Conservation (phyloP, 2,113 vertebrate genomes). For the Speoplatyrhinus poulsoni region DNA sequence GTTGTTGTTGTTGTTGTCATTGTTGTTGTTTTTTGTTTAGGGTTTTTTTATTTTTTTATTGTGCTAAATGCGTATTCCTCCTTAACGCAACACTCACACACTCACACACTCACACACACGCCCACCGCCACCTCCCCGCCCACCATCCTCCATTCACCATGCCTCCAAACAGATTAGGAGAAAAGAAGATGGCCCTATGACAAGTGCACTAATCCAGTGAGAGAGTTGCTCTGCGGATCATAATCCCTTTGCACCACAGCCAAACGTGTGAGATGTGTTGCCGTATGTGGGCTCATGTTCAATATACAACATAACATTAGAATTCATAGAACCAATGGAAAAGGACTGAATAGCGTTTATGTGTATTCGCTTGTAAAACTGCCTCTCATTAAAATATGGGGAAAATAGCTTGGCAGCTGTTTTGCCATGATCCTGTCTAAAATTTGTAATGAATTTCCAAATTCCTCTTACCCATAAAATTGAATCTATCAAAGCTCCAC, state of each 20-base stretch:
- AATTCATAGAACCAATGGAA: conserved; percentile 20
- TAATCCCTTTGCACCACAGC: conserved; percentile 52
- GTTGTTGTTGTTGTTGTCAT: background rate
- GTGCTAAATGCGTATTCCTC: conserved; percentile 1
- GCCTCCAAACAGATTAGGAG: conserved; percentile 41
- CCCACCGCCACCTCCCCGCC: background rate
- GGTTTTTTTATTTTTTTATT: conserved; percentile 1
- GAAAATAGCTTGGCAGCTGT: conserved; percentile 44
- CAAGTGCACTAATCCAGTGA: conserved; percentile 60
- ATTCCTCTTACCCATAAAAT: conserved; percentile 74
- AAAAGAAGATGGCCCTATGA: conserved; percentile 30
- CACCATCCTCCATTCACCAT: conserved; percentile 22
- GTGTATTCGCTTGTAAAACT: conserved; percentile 6
- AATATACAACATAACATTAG: conserved; percentile 9
- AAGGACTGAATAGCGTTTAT: conserved; percentile 1
- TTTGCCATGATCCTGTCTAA: conserved; percentile 59
- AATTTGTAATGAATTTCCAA: conserved; percentile 69
- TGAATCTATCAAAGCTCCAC: conserved; percentile 65
- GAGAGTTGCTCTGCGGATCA: conserved; percentile 57
- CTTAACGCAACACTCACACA: too few relatives aligned
- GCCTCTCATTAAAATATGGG: conserved; percentile 49
- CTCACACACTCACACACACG: too few relatives aligned
- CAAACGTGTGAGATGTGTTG: conserved; percentile 33
- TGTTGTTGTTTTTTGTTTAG: background rate
- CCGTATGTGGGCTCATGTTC: conserved; percentile 51